Base-by-base conservation (phyloP, 2,888 invertebrate species). In the Cephus runcator region DNA sequence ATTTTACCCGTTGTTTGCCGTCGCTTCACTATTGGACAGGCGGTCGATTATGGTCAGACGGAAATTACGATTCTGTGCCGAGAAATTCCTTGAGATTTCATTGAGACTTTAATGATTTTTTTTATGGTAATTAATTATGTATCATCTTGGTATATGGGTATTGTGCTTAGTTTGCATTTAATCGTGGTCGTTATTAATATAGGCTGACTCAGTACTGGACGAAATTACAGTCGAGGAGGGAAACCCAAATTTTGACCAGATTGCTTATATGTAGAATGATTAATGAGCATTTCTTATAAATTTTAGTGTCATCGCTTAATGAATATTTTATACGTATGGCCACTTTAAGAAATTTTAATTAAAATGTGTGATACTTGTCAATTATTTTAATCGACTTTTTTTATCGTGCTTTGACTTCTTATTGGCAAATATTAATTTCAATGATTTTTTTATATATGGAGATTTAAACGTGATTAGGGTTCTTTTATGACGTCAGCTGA, bases 81-180 rank as follows among this genome's bases (percentile, higher is more conserved):
- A 56, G 2, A 15, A 9, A 56, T 56, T 9, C 56, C 56, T 23
- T 56, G 56, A 9, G 9, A 23, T 56, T 56, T 56, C 9, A 23
- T 56, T 35, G 30, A 75, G 35, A 75, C 69, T 56, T 77, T 74
- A 56, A 56, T 56, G 56, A 56, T 23, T 56, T 56, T 56, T 56
- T 23, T 23, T 23, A 6, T 40, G 12, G 12, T 40, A 40, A 40
- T 40, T 40, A 15, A 23, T 56, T 56, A 23, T 56, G 23, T 56
- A 9, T 56, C 2, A 56, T 9, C 56, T 9, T 56, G 9, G 23
- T 9, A 56, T 23, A 56, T 56, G 9, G 56, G 23, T 9, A 56
- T 23, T 56, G 56, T 23, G 2, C 56, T 56, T 56, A 23, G 56
- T 23, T 56, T 56, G 23, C 56, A 9, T 56, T 56, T 56, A 56